Evolutionary conservation across 2,888 invertebrate species (phyloP), one percentile per base, ranked within the genome.

Genomic region (Allophyes oxyacanthae): DNA sequence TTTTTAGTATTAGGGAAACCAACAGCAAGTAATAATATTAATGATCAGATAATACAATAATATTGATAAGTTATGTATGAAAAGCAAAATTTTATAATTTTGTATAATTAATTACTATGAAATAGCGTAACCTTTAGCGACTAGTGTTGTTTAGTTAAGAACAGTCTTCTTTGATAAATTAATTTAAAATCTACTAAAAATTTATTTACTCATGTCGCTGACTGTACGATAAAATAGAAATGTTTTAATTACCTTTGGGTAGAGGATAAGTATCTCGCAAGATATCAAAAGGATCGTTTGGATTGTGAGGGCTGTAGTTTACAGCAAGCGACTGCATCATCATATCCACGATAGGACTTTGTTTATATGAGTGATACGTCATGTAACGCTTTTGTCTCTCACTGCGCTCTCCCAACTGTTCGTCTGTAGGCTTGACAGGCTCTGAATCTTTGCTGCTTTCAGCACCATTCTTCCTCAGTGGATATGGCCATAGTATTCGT

Each of bases 241-340:
- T n/a, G n/a, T n/a, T n/a, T n/a, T n/a, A n/a, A n/a, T 52, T 81
- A 94, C 94, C 94, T 87, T 90, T 91, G 8, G 94, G 92, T 53
- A 92, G 69, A 13, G 91, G 88, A 65, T 92, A 94, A 0, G 84
- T 69, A 64, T 94, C 94, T 5, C 92, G 78, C 9, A 94, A 76
- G 69, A 93, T 89, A 61, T 92, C 93, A 52, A 93, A 91, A 0
- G 89, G 89, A 64, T 94, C 92, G 20, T 81, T 85, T 0, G 82
- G 66, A 49, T 88, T 82, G 1, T 71, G 74, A 3, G 90, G 89
- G 0, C 77, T 72, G 61, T 89, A 88, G 50, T 88, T 84, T 0
- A 28, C 28, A 28, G 77, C 49, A 0, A 89, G 73, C 0, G 87
- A 85, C 37, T 91, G 87, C 80, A 88, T 79, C 88, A 94, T 86